Evolutionary conservation across 2,888 invertebrate species (phyloP), one percentile per base, ranked within the genome.

Genomic region (Melolontha melolontha): DNA sequence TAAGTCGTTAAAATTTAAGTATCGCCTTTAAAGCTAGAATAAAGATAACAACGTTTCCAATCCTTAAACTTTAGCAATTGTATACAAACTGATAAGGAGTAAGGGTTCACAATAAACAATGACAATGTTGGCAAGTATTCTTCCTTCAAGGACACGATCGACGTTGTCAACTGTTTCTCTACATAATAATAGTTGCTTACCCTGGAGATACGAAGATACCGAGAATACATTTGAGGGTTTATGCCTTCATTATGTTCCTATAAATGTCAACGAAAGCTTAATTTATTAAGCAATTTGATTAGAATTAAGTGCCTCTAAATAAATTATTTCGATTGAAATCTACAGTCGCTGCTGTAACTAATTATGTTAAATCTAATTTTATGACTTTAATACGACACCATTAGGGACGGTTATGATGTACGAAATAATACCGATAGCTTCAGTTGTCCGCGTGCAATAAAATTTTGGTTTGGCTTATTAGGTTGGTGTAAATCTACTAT

Each of bases 171-270:
- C 34, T 10, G 34, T 34, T 34, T 34, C 34, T 34, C 34, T 34
- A 34, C 34, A 34, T 34, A 34, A 34, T 34, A 34, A 34, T 34
- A 34, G 34, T 34, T 34, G 34, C 17, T 47, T 47, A 47, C 47
- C 16, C 14, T 14, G 5, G 2, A 17, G 47, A 47, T 47, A 17
- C 16, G 12, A 47, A 47, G 16, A 14, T 47, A 14, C 14, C 14
- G 16, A 16, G 17, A 39, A 52, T 52, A 39, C 41, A 55, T 41
- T 41, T 34, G 34, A 34, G 75, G 71, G 76, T 76, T 76, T 78
- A 77, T 72, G 75, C 79, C 79, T 79, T 79, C 77, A 79, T 79
- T 79, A 79, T 76, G 70, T 74, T 68, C 69, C 77, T 73, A 77
- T 79, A 78, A 79, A 78, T 71, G 79, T 78, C 79, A 77, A 78